Base-by-base conservation (phyloP, 2,888 invertebrate genomes). In the Protonemura montana region DNA sequence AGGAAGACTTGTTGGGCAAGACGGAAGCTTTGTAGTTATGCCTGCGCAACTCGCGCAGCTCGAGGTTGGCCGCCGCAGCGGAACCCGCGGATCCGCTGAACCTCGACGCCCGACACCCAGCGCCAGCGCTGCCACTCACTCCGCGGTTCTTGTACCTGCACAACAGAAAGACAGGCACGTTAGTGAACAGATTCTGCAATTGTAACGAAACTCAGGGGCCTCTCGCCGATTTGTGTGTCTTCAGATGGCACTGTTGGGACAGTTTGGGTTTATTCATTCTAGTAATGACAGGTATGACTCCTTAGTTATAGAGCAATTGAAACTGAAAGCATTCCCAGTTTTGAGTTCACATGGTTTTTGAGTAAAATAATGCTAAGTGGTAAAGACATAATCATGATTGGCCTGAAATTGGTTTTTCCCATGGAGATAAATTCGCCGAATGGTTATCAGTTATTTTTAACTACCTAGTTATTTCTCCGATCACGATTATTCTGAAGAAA, bases 121-220 rank as follows among this genome's bases (percentile, higher is more conserved):
- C 86, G 77, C 86, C 88, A 77, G 87, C 87, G 85, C 86, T 85
- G 92, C 92, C 90, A 91, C 90, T 92, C 93, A 92, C 91, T 92
- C 91, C 92, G 92, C 94, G 94, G 93, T 94, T 94, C 93, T 94
- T 94, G 93, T 94, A 94, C 93, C 94, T 94, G 93, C 2, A 92
- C 87, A 84, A 85, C 85, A 16, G 87, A 85, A 86, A 85, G 26
- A 78, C 85, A 2, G 0, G 5, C 81, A 29, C 59, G 21, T 59
- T 59, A 59, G 59, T 59, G 16, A 21, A 59, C 16, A 13, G 59
- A 13, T 21, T 7, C 59, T 21, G 1, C 59, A 59, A 59, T 10
- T 2, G 13, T 7, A 59, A 35, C 59, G 5, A 7, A 21, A 2
- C 16, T 21, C 59, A 59, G 13, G 7, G 59, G 59, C 1, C 7